A percentile compares a stretch with the other conserved stretches of the same genome.
Conservation (phyloP, 2,113 vertebrate species). For the Phylloscopus trochiloides region DNA sequence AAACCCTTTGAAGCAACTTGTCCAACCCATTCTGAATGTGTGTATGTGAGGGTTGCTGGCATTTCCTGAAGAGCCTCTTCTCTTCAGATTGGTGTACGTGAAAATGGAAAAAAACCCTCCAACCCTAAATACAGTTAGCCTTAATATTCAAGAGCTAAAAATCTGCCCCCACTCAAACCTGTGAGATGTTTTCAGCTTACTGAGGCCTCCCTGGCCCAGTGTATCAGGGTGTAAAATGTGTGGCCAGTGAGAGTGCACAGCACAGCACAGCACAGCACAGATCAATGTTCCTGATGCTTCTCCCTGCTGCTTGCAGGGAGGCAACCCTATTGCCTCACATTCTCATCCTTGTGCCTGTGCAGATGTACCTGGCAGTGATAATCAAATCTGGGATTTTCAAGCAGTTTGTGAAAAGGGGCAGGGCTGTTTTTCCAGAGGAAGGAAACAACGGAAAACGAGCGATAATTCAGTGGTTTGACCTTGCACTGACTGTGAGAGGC, state of each 20-base stretch:
- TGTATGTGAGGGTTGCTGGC: background rate
- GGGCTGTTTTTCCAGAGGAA: background rate
- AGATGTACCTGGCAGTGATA: background rate
- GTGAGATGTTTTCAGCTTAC: background rate
- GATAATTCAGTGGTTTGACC: background rate
- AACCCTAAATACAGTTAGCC: background rate
- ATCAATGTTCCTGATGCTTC: background rate
- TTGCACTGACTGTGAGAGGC: fast-evolving
- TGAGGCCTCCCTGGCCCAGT: background rate
- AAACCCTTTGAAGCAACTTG: background rate
- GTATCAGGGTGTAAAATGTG: background rate
- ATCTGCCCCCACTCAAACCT: background rate
- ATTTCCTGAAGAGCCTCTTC: background rate
- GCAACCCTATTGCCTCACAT: background rate
- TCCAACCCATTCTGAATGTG: background rate
- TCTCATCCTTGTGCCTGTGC: fast-evolving
- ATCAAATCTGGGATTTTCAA: fast-evolving
- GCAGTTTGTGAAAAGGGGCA: background rate
- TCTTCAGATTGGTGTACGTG: background rate
- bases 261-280: background rate
- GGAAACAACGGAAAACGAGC: background rate
- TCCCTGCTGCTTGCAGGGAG: background rate
- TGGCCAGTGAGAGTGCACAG: background rate
- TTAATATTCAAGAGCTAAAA: background rate
- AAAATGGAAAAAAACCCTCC: background rate